phyloP scores from a whole-genome alignment of 1,140 invertebrate genomes.

The Diachasmimorpha longicaudata region DNA sequence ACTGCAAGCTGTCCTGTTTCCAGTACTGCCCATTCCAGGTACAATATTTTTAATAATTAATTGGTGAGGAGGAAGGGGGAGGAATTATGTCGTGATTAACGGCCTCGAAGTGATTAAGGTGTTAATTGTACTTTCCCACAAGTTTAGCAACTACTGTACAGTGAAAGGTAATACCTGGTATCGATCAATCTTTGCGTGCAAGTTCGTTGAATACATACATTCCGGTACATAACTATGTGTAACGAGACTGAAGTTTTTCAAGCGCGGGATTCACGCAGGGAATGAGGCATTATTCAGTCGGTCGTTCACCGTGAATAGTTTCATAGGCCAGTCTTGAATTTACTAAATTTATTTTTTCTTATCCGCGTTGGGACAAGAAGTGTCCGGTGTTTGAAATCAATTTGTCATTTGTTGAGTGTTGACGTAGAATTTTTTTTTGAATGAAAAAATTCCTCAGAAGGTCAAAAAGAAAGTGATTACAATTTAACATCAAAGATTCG shows the following conservation, averaged over 20 bases:
- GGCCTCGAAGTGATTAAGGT: slow-evolving; percentile 37
- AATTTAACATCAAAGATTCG: no score
- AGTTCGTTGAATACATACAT: slow-evolving; percentile 13
- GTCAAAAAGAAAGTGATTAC: no score
- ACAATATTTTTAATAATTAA: background rate
- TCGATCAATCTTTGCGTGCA: slow-evolving; percentile 33
- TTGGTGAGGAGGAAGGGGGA: no score
- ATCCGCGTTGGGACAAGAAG: background rate
- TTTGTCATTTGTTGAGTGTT: no score
- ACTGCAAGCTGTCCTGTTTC: slow-evolving; percentile 68
- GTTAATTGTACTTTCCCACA: slow-evolving; percentile 41
- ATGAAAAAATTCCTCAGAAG: no score
- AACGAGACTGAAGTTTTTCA: background rate
- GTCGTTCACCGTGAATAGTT: background rate
- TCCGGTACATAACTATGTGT: slow-evolving; percentile 15
- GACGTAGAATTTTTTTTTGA: no score
- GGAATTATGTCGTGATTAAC: no score
- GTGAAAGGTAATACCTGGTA: slow-evolving; percentile 1
- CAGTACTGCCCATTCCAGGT: slow-evolving; percentile 57
- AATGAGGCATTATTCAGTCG: background rate
- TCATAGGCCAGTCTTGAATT: background rate
- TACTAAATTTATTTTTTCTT: background rate
- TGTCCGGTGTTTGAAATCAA: no score
- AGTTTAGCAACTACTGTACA: background rate
- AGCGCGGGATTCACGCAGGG: background rate